Evolutionary conservation across 92 coral and sea anemone genomes (phyloP).

Genomic region (Epizoanthus rinbou): DNA sequence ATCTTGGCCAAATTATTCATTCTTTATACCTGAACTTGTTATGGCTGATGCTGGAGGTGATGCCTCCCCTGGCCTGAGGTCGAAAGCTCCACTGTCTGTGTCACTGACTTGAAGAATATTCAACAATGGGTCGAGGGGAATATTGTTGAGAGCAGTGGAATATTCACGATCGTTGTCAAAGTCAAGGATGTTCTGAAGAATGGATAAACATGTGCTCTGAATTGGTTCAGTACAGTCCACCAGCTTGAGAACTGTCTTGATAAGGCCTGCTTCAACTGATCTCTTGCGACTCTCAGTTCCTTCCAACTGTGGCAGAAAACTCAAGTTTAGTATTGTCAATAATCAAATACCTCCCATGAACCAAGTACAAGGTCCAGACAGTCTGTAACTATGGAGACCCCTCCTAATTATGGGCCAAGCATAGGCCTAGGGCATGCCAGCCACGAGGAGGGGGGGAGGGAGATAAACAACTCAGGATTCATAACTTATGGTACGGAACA

Average conservation of each 20-base stretch:
- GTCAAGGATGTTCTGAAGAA: conserved; percentile 91
- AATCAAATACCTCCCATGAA: too few species aligned
- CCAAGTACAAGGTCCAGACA: too few species aligned
- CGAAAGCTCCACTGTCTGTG: conserved; percentile 85
- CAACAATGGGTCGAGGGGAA: conserved; percentile 89
- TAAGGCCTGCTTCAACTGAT: conserved; percentile 96
- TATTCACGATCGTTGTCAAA: conserved; percentile 93
- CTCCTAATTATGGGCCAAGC: too few species aligned
- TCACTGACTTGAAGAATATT: conserved; percentile 84
- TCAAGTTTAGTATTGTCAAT: not conserved
- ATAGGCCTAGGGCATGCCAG: too few species aligned
- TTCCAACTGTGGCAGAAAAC: conserved; percentile 69
- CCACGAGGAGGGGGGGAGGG: too few species aligned
- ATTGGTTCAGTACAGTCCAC: conserved; percentile 92
- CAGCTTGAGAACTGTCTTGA: conserved; percentile 88
- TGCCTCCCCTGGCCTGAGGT: conserved; percentile 74
- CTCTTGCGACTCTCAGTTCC: conserved; percentile 98
- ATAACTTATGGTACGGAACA: too few species aligned
- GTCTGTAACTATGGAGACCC: too few species aligned
- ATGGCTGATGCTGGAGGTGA: conserved; percentile 61
- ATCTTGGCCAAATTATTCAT: too few species aligned
- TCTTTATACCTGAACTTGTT: too few species aligned
- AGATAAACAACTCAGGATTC: too few species aligned
- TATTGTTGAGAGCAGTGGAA: conserved; percentile 85
- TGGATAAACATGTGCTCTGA: conserved; percentile 92